phyloP scores from a whole-genome alignment of 2,113 vertebrate species.

The Tylochromis polylepis region DNA sequence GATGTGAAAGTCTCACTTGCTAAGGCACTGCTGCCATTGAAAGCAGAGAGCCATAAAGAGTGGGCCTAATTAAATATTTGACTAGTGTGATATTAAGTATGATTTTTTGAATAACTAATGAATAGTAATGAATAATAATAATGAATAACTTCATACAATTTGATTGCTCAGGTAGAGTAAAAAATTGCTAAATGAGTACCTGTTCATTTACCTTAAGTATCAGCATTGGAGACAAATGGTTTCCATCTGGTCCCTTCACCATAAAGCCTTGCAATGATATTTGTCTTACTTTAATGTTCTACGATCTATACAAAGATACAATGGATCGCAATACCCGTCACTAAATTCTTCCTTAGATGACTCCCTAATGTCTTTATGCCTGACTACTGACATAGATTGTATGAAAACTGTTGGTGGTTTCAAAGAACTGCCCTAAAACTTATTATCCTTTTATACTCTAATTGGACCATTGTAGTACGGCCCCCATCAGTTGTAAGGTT shows the following conservation, averaged over 20 bases:
- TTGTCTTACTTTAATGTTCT: background rate
- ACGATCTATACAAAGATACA: background rate
- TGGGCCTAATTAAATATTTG: background rate
- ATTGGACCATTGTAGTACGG: background rate
- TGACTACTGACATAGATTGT: background rate
- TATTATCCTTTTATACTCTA: background rate
- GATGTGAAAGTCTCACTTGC: background rate
- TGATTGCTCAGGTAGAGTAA: background rate
- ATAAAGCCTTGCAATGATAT: background rate
- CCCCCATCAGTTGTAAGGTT: background rate
- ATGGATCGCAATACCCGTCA: background rate
- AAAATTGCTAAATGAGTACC: background rate
- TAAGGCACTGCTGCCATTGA: background rate
- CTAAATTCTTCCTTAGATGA: background rate
- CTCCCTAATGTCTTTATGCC: background rate
- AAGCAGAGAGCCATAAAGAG: background rate
- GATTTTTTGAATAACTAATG: background rate
- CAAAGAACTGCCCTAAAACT: background rate
- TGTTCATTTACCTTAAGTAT: background rate
- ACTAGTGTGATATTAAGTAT: background rate
- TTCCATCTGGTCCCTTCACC: background rate
- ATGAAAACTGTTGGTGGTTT: background rate
- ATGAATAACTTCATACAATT: background rate
- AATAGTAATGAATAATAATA: too few relatives aligned
- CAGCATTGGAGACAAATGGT: background rate